Conservation (phyloP, 2,797 vertebrate genomes). For the Melanotaenia nigrans region DNA sequence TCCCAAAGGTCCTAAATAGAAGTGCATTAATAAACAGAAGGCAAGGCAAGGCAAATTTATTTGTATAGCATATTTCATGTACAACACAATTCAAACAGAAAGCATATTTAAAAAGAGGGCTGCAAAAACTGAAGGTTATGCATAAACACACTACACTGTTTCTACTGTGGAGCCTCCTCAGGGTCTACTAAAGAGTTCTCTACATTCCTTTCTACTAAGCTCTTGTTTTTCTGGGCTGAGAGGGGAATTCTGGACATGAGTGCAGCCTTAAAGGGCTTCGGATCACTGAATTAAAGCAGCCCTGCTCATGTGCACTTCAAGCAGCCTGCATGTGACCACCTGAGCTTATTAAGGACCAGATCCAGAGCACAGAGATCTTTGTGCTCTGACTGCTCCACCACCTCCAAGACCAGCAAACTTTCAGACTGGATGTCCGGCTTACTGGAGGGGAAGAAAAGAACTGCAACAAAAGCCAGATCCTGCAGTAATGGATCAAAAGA, state of each 20-base stretch:
- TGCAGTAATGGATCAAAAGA: no score
- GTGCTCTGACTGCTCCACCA: not conserved
- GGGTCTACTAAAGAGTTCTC: constrained; percentile 51
- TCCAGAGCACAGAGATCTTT: constrained; percentile 12
- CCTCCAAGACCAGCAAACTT: not conserved
- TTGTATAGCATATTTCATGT: no score
- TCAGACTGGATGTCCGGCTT: not conserved
- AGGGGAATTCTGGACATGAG: constrained; percentile 14
- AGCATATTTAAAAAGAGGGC: not conserved
- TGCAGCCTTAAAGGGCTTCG: constrained; percentile 39
- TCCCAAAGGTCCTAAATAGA: not conserved
- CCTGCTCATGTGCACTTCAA: constrained; percentile 11
- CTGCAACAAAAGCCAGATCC: not conserved
- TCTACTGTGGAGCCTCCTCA: constrained; percentile 19
- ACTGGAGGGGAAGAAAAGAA: not conserved
- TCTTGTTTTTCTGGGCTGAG: constrained; percentile 61
- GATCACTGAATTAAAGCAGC: constrained; percentile 43
- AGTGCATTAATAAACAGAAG: not conserved
- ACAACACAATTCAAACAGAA: no score
- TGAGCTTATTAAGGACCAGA: constrained; percentile 11
- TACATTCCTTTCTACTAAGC: constrained; percentile 71
- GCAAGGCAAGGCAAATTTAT: not conserved
- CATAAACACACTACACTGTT: constrained; percentile 18
- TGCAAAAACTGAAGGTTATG: constrained; percentile 1
- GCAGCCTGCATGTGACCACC: constrained; percentile 30